A percentile compares a stretch with the other conserved stretches of the same genome.
These are phyloP conservation scores for Ceyx melanurus DNA, from an alignment of 2,113 vertebrate species.

Conservation along the genomic window DNA sequence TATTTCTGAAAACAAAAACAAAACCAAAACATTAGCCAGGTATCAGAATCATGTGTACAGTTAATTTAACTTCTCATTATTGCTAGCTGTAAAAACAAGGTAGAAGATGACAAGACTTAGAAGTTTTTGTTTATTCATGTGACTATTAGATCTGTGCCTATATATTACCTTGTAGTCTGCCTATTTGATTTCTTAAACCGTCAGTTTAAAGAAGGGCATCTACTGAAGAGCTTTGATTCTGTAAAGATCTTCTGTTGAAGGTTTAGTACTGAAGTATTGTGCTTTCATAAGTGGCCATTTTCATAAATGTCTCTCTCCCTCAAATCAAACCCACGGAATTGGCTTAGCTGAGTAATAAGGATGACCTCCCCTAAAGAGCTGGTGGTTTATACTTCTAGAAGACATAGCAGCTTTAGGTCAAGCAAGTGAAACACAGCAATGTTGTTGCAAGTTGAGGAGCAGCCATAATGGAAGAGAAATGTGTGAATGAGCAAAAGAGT, in stretches of 20 bases:
- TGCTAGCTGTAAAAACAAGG: background rate
- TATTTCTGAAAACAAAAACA: background rate
- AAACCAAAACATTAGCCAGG: background rate
- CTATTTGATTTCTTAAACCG: background rate
- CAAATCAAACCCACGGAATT: background rate
- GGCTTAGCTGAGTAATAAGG: background rate
- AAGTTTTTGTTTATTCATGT: background rate
- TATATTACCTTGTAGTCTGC: background rate
- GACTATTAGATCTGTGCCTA: background rate
- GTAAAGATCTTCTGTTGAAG: background rate
- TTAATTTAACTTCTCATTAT: background rate
- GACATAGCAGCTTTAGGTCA: background rate
- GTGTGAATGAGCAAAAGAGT: background rate
- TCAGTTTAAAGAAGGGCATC: background rate
- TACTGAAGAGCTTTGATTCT: background rate
- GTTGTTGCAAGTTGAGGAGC: background rate
- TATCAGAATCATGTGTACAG: background rate
- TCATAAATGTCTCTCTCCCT: background rate
- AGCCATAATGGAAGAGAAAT: background rate
- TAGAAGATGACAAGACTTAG: background rate
- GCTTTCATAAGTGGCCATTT: background rate
- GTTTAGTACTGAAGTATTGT: background rate
- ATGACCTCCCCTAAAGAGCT: background rate
- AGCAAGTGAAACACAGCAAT: background rate
- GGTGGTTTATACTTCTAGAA: background rate